These are phyloP conservation scores for Caenorhabditis elegans DNA, from an alignment of 1,140 invertebrate species.

Conservation along the genomic window WBcel235 BX284602.5:6580001-6580500, in stretches of 20 bases:
- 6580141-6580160: not conserved
- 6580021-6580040: too few relatives aligned
- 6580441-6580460: conserved; percentile 30
- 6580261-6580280: conserved; percentile 7
- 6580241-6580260: conserved; percentile 1
- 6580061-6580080: not conserved
- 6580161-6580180: too few relatives aligned
- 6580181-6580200: not conserved
- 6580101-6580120: not conserved
- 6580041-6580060: conserved; percentile 7
- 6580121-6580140: not conserved
- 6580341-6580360: conserved; percentile 39
- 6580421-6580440: conserved; percentile 35
- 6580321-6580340: too few relatives aligned
- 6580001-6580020: not conserved
- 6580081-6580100: not conserved
- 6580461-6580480: conserved; percentile 45
- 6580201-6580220: not conserved
- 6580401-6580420: conserved; percentile 44
- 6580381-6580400: conserved; percentile 39
- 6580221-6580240: not conserved
- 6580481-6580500: too few relatives aligned
- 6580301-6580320: too few relatives aligned
- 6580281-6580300: conserved; percentile 17
- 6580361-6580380: conserved; percentile 36